Base-by-base conservation (phyloP, 2,113 vertebrate species). In the Romanogobio albipinnatus region DNA sequence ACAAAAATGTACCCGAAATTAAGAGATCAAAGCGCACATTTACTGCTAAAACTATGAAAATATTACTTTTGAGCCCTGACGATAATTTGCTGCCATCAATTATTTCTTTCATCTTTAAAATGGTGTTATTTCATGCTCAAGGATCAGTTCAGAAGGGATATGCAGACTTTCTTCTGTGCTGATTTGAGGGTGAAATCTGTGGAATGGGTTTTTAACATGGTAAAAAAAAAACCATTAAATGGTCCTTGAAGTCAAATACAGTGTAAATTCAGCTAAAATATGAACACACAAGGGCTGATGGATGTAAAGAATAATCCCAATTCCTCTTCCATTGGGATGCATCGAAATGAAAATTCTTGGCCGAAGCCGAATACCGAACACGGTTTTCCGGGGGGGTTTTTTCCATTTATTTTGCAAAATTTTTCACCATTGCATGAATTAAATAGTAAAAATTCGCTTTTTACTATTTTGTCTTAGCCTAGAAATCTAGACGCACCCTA, bases 81-180 rank as follows among this genome's bases (percentile, higher is more conserved):
- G 2, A 70, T 39, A 70, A 70, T 33, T 43, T 59, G 56, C 3
- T 36, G 9, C 70, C 39, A 87, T 91, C 88, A 83, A 88, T 92
- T 91, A 89, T 56, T 56, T 56, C 14, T 53, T 76, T 74, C 77
- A 58, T 33, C 70, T 58, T 56, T 43, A 73, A 82, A 53, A 26
- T 86, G 24, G 45, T 76, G 36, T 9, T 36, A 53, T 76, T 56
- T 76, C 49, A 76, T 33, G 24, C 14, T 33, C 47, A 53, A 29
- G 45, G 1, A 9, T 70, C 33, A 2, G 66, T 17, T 70, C 66
- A 43, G 36, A 22, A 11, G 66, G 66, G 43, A 22, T 43, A 70
- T 39, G 11, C 66, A 70, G 66, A 17, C 66, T 9, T 70, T 68
- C 15, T 68, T 68, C 64, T 68, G 8, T 39, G 64, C 64, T 68